A percentile compares a stretch with the other conserved stretches of the same genome.
phyloP scores from a whole-genome alignment of 2,888 invertebrate species.

The Caenorhabditis sp. region DNA sequence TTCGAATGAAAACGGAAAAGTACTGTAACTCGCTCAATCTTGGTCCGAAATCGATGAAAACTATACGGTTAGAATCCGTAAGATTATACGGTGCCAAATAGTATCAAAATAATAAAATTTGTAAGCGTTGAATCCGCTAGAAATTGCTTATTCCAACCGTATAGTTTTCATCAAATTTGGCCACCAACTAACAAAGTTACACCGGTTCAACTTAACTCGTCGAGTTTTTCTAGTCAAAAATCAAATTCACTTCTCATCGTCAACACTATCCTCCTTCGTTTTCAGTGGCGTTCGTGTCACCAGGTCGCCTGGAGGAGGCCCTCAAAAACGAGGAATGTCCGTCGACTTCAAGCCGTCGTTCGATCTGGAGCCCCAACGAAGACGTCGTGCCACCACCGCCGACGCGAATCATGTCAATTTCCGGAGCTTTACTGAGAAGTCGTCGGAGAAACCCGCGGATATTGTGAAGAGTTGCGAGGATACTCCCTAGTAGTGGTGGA shows the following conservation, averaged over 20 bases:
- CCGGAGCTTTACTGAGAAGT: constrained; percentile 9
- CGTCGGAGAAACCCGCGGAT: background rate
- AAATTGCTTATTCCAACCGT: background rate
- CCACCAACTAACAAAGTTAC: background rate
- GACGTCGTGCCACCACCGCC: constrained; percentile 54
- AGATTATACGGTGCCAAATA: no score
- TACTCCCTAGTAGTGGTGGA: background rate
- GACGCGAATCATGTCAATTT: constrained; percentile 44
- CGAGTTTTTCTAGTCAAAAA: background rate
- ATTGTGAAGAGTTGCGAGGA: constrained; percentile 17
- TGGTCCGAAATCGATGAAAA: no score
- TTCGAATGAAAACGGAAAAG: no score
- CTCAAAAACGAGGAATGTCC: constrained; percentile 58
- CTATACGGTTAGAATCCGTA: no score
- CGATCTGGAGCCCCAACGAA: constrained; percentile 39
- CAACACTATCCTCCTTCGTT: constrained; percentile 5
- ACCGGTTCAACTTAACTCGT: no score
- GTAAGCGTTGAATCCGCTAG: no score
- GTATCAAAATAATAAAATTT: no score
- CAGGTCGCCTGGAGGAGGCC: background rate
- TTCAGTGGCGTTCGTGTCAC: constrained; percentile 59
- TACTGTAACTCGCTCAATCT: no score
- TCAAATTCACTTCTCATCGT: no score
- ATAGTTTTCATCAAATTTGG: background rate
- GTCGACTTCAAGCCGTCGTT: constrained; percentile 50